Percentiles rank a stretch among this genome's conserved stretches.
Evolutionary conservation across 2,113 vertebrate genomes (phyloP).

Genomic region (Alouatta palliata): DNA sequence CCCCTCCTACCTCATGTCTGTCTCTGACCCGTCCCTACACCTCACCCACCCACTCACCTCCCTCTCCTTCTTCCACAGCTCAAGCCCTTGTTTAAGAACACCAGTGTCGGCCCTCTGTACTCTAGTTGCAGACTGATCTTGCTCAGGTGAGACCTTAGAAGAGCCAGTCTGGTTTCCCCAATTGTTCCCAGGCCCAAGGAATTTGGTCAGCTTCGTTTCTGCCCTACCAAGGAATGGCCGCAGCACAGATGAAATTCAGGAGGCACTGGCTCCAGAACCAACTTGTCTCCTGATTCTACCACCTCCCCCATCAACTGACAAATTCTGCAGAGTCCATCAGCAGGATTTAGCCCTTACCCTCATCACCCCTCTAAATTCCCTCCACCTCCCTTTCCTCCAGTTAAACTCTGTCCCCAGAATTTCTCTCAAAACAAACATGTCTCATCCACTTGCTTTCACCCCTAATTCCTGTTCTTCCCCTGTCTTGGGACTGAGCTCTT

Average conservation of each 20-base stretch:
- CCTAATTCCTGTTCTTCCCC: neutral
- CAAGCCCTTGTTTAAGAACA: constrained; percentile 64
- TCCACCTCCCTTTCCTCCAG: neutral
- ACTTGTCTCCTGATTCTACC: neutral
- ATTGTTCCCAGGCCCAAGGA: no score
- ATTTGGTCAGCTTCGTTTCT: neutral
- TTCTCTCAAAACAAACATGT: neutral
- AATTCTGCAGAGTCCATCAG: neutral
- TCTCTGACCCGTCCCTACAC: fast-evolving
- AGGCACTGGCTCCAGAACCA: neutral
- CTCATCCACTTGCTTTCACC: neutral
- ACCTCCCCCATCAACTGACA: neutral
- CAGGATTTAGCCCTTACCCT: neutral
- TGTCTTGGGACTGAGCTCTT: neutral
- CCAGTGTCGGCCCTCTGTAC: constrained; percentile 67
- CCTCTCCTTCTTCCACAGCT: constrained; percentile 61
- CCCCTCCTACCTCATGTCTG: neutral
- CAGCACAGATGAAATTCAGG: neutral
- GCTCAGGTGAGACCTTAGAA: constrained; percentile 75
- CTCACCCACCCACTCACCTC: neutral
- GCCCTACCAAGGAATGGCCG: neutral
- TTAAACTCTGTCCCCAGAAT: neutral
- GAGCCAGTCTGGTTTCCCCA: fast-evolving
- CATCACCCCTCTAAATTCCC: neutral
- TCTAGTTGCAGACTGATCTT: constrained; percentile 59